Conservation (phyloP, 2,113 vertebrate species). For the Eulemur macaco region DNA sequence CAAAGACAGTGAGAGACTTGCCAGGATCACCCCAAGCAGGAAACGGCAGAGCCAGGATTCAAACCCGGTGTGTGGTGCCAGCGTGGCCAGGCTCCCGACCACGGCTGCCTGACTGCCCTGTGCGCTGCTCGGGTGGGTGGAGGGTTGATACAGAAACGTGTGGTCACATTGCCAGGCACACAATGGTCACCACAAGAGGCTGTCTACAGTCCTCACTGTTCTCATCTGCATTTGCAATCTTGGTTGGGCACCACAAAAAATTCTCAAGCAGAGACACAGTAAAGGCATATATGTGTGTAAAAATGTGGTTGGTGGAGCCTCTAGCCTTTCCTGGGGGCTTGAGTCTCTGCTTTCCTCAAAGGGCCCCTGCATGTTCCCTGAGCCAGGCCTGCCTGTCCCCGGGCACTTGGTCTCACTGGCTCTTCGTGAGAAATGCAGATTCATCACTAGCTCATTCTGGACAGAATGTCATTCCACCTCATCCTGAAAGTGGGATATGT, state of each 20-base stretch:
- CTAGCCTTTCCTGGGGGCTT: not conserved
- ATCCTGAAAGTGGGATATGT: not conserved
- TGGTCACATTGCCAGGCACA: too few species aligned
- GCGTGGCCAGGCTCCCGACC: not conserved
- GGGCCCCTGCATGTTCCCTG: rapidly evolving
- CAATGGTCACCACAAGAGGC: not conserved
- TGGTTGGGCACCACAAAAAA: not conserved
- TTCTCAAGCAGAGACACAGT: not conserved
- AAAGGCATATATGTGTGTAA: not conserved
- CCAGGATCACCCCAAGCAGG: not conserved
- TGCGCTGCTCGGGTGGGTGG: not conserved
- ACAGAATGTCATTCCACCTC: too few species aligned
- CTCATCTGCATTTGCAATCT: not conserved
- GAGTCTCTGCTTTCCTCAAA: not conserved
- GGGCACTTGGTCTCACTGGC: not conserved
- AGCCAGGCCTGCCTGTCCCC: not conserved
- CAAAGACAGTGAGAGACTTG: not conserved
- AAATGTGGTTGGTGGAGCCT: not conserved
- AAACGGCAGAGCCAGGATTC: not conserved
- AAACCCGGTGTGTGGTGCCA: not conserved
- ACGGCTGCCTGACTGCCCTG: rapidly evolving
- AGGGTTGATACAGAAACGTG: too few species aligned
- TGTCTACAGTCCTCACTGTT: not conserved
- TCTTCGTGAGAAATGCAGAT: not conserved
- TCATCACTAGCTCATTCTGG: not conserved